Conservation (phyloP, 2,113 vertebrate genomes). For the Amblyopsis rosae region DNA sequence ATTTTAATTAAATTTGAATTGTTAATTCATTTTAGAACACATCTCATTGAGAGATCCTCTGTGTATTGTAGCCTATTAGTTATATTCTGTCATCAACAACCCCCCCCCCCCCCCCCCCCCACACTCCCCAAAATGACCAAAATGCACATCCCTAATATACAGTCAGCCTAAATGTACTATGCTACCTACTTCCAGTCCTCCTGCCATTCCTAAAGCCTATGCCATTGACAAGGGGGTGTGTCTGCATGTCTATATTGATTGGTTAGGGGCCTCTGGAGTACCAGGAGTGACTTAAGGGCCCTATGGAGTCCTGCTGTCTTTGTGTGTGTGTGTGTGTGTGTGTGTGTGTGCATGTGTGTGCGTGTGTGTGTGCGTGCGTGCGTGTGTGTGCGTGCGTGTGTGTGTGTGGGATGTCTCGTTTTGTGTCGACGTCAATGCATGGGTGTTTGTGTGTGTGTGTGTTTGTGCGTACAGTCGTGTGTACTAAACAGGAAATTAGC, state of each 20-base stretch:
- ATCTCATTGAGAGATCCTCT: too few relatives aligned
- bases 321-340: background rate
- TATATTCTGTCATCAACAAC: too few relatives aligned
- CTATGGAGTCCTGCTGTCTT: conserved; percentile 6
- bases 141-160: too few relatives aligned
- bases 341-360: background rate
- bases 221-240: conserved; percentile 51
- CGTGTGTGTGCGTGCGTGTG: background rate
- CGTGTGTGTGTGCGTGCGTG: background rate
- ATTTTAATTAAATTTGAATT: too few relatives aligned
- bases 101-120: too few relatives aligned
- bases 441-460: conserved; percentile 5
- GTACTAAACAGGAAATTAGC: conserved; percentile 14
- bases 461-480: conserved; percentile 8
- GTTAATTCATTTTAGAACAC: too few relatives aligned
- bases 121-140: too few relatives aligned
- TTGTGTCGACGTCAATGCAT: background rate
- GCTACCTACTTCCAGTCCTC: too few relatives aligned
- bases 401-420: background rate
- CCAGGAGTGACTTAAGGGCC: conserved; percentile 7
- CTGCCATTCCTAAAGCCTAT: conserved; percentile 22
- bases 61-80: too few relatives aligned
- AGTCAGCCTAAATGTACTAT: too few relatives aligned
- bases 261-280: conserved; percentile 27
- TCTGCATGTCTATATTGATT: conserved; percentile 50